phyloP scores from a whole-genome alignment of 2,888 invertebrate genomes.

The Dryobotodes eremita region DNA sequence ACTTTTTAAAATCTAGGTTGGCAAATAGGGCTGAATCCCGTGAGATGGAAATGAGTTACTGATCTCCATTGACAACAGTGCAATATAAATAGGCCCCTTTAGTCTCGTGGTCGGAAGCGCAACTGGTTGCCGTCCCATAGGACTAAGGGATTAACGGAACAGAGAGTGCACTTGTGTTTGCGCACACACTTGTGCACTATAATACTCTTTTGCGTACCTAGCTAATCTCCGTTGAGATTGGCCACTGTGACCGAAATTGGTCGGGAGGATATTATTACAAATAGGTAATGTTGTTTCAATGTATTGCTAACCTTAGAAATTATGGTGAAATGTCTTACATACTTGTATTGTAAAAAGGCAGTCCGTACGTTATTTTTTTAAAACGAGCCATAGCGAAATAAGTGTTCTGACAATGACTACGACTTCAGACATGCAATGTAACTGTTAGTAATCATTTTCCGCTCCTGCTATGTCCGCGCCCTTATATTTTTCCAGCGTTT shows the following conservation, averaged over 20 bases:
- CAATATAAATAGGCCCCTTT: neutral
- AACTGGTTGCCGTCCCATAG: neutral
- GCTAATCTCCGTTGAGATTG: neutral
- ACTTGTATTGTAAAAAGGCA: neutral
- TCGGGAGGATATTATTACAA: neutral
- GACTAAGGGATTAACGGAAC: neutral
- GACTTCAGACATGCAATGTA: neutral
- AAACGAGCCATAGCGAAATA: neutral
- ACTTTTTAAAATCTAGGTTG: neutral
- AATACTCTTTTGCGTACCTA: no score
- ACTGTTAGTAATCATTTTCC: neutral
- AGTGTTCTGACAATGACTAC: neutral
- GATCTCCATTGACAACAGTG: neutral
- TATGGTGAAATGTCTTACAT: neutral
- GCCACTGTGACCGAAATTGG: neutral
- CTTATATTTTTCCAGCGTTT: constrained; percentile 23
- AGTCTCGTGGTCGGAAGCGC: neutral
- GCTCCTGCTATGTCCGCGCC: neutral
- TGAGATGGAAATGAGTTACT: no score
- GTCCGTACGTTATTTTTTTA: neutral
- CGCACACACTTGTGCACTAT: neutral
- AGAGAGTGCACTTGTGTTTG: neutral
- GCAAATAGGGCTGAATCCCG: neutral
- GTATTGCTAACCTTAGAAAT: neutral
- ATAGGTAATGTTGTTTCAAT: neutral